These are phyloP conservation scores for Bombus consobrinus DNA, from an alignment of 1,140 invertebrate species.

Conservation along the genomic window DNA sequence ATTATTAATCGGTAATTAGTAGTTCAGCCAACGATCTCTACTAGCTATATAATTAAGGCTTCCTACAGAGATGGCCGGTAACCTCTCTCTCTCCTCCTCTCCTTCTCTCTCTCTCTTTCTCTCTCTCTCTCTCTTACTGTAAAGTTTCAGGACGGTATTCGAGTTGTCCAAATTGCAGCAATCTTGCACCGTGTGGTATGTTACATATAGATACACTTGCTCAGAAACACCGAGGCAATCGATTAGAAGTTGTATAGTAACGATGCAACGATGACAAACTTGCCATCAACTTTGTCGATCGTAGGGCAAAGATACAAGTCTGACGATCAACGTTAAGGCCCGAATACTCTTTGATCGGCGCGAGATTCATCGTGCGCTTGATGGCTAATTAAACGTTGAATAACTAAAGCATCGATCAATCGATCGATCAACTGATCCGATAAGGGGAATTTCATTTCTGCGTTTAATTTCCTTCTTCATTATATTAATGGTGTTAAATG, in stretches of 20 bases:
- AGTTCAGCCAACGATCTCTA: constrained; percentile 15
- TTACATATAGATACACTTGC: not conserved
- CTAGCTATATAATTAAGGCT: constrained; percentile 55
- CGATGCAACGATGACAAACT: not conserved
- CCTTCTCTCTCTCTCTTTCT: accelerated
- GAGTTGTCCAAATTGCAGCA: not conserved
- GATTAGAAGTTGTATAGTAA: not conserved
- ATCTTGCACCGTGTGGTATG: not conserved
- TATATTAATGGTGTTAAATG: no score
- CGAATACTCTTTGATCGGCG: no score
- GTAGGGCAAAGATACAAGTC: no score
- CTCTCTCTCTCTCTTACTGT: not conserved
- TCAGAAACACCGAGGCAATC: not conserved
- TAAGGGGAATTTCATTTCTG: no score
- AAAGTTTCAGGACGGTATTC: constrained; percentile 15
- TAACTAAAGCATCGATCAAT: no score
- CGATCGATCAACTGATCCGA: no score
- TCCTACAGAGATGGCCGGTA: not conserved
- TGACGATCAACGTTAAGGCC: no score
- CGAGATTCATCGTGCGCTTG: no score
- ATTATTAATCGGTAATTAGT: constrained; percentile 60
- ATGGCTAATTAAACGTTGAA: no score
- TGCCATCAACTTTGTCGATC: no score
- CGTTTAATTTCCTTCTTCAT: no score
- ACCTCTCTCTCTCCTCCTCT: not conserved